A percentile compares a stretch with the other conserved stretches of the same genome.
Conservation (phyloP, 2,797 vertebrate species). For the Sebastes oblongus region DNA sequence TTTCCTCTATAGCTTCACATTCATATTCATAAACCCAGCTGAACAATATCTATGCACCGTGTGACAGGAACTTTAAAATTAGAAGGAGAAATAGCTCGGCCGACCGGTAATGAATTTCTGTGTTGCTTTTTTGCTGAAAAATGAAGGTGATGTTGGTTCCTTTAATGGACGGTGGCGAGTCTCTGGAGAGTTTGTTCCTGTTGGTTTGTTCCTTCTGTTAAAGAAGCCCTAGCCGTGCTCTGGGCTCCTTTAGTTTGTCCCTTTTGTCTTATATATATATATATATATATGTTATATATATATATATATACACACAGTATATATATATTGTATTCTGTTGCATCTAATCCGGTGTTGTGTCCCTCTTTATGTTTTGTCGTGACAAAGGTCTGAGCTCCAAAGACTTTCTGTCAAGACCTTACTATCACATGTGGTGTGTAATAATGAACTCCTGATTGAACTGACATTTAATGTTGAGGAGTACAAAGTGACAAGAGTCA, state of each 20-base stretch:
- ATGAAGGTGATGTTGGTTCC: slow-evolving; percentile 2
- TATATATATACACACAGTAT: too few species aligned
- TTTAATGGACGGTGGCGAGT: neutral
- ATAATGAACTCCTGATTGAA: too few species aligned
- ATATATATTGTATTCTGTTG: too few species aligned
- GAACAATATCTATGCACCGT: neutral
- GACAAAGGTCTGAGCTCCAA: too few species aligned
- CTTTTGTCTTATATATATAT: too few species aligned
- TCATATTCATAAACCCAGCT: slow-evolving; percentile 21
- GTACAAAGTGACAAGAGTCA: neutral
- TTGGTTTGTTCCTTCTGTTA: too few species aligned
- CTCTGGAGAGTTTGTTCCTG: too few species aligned
- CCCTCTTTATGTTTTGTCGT: neutral
- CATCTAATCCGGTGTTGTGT: neutral
- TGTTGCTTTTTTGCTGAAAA: neutral
- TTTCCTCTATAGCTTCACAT: neutral
- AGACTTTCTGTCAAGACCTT: too few species aligned
- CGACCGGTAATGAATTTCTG: neutral
- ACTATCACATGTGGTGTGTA: too few species aligned
- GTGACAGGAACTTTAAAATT: neutral
- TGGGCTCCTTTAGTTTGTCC: too few species aligned
- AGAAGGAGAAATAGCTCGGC: neutral
- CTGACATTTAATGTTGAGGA: neutral
- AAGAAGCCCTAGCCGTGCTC: too few species aligned
- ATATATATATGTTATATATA: too few species aligned